Percentiles rank a stretch among this genome's conserved stretches.
Evolutionary conservation across 2,113 vertebrate genomes (phyloP).

Genomic region (Sorex fumeus): DNA sequence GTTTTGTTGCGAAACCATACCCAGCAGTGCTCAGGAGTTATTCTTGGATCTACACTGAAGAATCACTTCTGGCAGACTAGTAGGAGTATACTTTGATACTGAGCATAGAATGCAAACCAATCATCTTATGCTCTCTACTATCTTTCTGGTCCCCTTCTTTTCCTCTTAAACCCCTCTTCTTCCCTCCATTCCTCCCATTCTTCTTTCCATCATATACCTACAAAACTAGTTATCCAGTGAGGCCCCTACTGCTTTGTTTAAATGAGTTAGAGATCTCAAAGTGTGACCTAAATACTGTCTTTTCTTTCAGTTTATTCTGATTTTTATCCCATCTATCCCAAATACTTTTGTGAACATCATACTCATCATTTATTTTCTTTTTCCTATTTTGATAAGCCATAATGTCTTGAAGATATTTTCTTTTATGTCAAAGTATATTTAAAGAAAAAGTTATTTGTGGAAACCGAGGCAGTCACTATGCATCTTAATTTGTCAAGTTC

Average conservation of each 20-base stretch:
- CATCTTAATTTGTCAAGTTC: constrained; percentile 29
- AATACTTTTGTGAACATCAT: background rate
- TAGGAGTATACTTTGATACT: too few relatives aligned
- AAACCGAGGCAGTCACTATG: background rate
- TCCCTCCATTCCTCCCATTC: background rate
- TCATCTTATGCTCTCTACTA: too few relatives aligned
- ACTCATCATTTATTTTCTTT: background rate
- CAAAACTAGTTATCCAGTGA: background rate
- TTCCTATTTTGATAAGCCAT: background rate
- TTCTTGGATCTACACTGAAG: too few relatives aligned
- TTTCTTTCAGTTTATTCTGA: constrained; percentile 2
- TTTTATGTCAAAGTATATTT: constrained; percentile 53
- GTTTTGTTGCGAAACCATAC: too few relatives aligned
- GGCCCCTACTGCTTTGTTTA: background rate
- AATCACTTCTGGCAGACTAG: too few relatives aligned
- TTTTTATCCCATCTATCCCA: too few relatives aligned
- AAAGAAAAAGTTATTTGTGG: background rate
- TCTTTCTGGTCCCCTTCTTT: too few relatives aligned
- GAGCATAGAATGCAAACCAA: too few relatives aligned
- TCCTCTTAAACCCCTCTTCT: too few relatives aligned
- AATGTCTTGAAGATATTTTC: background rate
- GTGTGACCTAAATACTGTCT: background rate
- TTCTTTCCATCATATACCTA: background rate
- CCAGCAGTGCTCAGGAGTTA: too few relatives aligned
- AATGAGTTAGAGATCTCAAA: background rate